phyloP scores from a whole-genome alignment of 1,140 invertebrate genomes.

The Meloidogyne exigua region DNA sequence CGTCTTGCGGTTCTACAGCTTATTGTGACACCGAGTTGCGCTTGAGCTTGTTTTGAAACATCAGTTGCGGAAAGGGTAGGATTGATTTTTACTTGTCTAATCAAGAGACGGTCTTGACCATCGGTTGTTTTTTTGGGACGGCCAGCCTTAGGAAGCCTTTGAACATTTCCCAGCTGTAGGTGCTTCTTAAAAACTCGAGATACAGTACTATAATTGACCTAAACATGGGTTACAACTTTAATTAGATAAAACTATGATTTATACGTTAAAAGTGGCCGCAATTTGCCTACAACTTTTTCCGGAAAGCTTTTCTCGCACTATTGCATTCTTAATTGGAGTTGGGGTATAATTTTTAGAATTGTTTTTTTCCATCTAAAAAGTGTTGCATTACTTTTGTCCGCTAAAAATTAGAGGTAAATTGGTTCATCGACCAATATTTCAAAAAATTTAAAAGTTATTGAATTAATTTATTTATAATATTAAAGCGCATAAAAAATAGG shows the following conservation, averaged over 20 bases:
- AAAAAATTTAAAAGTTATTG: neutral
- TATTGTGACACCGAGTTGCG: conserved; percentile 10
- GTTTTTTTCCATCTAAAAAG: no score
- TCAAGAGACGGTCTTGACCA: conserved; percentile 13
- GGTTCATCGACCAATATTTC: neutral
- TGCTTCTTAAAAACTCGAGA: neutral
- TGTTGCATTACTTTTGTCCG: no score
- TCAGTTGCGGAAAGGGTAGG: conserved; percentile 19
- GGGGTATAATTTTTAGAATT: neutral
- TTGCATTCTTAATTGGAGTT: conserved; percentile 15
- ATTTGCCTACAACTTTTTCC: conserved; percentile 8
- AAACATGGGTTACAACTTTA: no score
- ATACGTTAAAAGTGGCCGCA: conserved; percentile 6
- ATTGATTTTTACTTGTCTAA: conserved; percentile 12
- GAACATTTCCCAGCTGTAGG: neutral
- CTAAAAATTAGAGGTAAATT: no score
- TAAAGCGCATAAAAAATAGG: no score
- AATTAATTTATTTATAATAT: neutral
- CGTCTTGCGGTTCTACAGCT: conserved; percentile 21
- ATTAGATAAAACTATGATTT: no score
- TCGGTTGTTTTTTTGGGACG: conserved; percentile 23
- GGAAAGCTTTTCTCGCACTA: neutral
- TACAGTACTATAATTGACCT: neutral
- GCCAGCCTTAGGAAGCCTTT: neutral
- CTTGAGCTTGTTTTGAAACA: conserved; percentile 10